Base-by-base conservation (phyloP, 2,888 invertebrate genomes). In the Drosophila tripunctata region DNA sequence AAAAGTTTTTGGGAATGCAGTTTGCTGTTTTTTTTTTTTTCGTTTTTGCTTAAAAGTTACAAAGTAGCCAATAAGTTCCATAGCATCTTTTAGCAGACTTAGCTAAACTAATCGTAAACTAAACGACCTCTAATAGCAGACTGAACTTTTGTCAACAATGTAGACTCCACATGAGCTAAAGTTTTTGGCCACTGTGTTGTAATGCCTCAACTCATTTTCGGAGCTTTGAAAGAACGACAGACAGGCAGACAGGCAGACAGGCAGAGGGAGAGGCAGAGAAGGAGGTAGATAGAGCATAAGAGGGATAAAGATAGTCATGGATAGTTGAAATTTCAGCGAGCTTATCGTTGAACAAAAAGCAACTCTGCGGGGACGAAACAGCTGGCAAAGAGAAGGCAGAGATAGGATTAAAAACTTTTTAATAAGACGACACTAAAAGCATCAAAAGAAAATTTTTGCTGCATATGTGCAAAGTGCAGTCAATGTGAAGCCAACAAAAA, bases 351-450 rank as follows among this genome's bases (percentile, higher is more conserved):
- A 76, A 81, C 70, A 80, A 84, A 72, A 65, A 50, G 36, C 7
- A 66, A 55, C 51, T 47, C 19, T 21, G 14, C 5, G 33, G 7
- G 7, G 12, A 1, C 1, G 4, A 43, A 10, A 10, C 43, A 15
- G 43, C 41, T 27, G 10, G 4, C 15, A 10, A 22, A 15, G 21
- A 12, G 30, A 14, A 8, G 21, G 19, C 19, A 4, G 2, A 62
- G 57, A 84, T 70, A 65, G 84, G 87, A 81, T 85, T 81, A 85
- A 81, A 80, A 81, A 81, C 51, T 81, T 81, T 81, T 81, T 81
- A 81, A 81, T 81, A 81, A 81, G 81, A 81, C 81, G 70, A 87
- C 81, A 81, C 85, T 87, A 84, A 87, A 81, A 87, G 87, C 87
- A 87, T 84, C 87, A 81, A 87, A 81, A 65, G 70, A 81, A 67